These are phyloP conservation scores for Eulimnadia texana DNA, from an alignment of 1,140 invertebrate species.

Conservation along the genomic window DNA sequence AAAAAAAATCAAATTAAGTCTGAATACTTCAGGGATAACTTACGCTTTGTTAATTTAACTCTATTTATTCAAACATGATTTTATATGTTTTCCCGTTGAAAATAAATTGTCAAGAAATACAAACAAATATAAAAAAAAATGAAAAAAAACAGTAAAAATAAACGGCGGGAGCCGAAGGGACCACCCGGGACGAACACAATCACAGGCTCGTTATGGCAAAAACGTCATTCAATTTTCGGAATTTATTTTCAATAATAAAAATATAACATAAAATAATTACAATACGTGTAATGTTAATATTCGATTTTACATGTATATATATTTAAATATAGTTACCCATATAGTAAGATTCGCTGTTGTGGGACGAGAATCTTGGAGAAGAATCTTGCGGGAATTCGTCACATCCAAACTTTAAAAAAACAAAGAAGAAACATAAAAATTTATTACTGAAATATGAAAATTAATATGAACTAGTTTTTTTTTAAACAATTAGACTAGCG, in stretches of 20 bases:
- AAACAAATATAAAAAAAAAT: background rate
- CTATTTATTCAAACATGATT: too few relatives aligned
- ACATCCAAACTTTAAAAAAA: slow-evolving; percentile 59
- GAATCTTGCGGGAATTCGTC: slow-evolving; percentile 76
- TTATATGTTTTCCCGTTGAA: too few relatives aligned
- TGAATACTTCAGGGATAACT: too few relatives aligned
- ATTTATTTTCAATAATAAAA: too few relatives aligned
- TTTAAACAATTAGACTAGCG: background rate
- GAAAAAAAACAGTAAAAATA: background rate
- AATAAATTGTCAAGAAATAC: too few relatives aligned
- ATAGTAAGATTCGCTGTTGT: slow-evolving; percentile 45
- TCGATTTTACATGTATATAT: too few relatives aligned
- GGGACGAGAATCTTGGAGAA: slow-evolving; percentile 69
- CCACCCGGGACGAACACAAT: background rate
- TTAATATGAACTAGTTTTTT: background rate
- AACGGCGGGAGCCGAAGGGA: background rate
- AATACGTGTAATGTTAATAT: too few relatives aligned
- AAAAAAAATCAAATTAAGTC: background rate
- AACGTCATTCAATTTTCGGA: slow-evolving; percentile 6
- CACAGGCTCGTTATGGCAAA: slow-evolving; percentile 14
- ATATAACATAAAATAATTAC: too few relatives aligned
- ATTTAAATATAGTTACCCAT: too few relatives aligned
- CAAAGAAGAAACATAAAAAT: slow-evolving; percentile 21
- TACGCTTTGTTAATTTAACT: too few relatives aligned
- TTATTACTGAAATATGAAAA: background rate